These are phyloP conservation scores for Oplegnathus fasciatus DNA, from an alignment of 2,113 vertebrate species.

Conservation along the genomic window DNA sequence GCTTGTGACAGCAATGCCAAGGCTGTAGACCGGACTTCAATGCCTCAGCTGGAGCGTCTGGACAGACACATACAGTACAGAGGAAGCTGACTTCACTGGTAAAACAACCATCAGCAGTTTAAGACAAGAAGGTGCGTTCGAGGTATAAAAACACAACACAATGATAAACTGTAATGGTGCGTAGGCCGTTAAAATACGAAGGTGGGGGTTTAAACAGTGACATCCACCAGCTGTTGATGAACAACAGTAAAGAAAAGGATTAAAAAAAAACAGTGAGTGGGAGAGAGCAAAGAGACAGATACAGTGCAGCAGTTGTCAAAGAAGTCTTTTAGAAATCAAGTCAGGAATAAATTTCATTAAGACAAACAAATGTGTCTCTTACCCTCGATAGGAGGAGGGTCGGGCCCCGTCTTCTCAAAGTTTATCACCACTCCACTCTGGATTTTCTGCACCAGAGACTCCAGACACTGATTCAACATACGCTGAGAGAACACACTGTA, in stretches of 20 bases:
- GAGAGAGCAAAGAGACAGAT: slow-evolving; percentile 26
- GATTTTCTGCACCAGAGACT: slow-evolving; percentile 97
- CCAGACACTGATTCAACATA: slow-evolving; percentile 98
- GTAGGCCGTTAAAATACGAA: slow-evolving; percentile 22
- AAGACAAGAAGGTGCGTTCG: not conserved
- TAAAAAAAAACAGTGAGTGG: slow-evolving; percentile 3
- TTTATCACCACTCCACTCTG: slow-evolving; percentile 98
- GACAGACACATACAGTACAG: slow-evolving; percentile 23
- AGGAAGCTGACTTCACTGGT: not conserved
- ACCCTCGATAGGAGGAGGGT: slow-evolving; percentile 89
- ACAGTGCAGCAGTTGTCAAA: slow-evolving; percentile 5
- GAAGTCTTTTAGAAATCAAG: not conserved
- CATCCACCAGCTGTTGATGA: slow-evolving; percentile 30
- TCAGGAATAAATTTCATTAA: not conserved
- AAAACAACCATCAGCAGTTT: not conserved
- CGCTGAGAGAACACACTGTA: slow-evolving; percentile 96
- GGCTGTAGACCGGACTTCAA: slow-evolving; percentile 89
- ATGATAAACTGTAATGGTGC: not conserved
- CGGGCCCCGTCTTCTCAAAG: slow-evolving; percentile 97
- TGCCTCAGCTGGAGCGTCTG: slow-evolving; percentile 85
- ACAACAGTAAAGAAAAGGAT: slow-evolving; percentile 18
- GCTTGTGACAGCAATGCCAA: slow-evolving; percentile 98
- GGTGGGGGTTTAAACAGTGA: slow-evolving; percentile 12
- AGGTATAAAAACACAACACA: not conserved
- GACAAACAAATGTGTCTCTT: slow-evolving; percentile 14